Evolutionary conservation across 2,797 vertebrate genomes (phyloP).

Genomic region (Sarcophilus harrisii): DNA sequence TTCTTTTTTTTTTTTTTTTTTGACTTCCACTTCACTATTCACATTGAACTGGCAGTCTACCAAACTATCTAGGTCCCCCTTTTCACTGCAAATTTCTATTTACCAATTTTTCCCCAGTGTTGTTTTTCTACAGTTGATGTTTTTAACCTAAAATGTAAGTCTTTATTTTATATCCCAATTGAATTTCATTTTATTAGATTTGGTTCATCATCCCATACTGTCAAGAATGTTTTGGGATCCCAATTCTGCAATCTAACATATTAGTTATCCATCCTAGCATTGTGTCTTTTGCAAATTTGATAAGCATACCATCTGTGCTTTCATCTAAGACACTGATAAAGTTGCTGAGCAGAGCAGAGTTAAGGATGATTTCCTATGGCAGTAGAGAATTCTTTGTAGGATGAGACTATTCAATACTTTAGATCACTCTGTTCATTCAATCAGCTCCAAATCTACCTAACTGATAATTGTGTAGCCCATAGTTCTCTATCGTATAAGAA

Average conservation of each 20-base stretch:
- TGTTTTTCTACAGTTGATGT: neutral
- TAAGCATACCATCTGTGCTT: neutral
- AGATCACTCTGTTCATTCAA: neutral
- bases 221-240: neutral
- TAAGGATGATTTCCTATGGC: neutral
- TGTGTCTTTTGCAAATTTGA: neutral
- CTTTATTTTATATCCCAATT: neutral
- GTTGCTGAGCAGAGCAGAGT: neutral
- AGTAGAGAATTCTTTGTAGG: neutral
- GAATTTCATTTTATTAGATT: neutral
- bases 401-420: neutral
- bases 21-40: neutral
- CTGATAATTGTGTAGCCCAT: neutral
- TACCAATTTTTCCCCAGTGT: neutral
- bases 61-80: neutral
- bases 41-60: neutral
- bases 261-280: neutral
- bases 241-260: neutral
- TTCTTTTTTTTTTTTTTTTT: neutral
- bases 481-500: neutral
- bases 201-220: neutral
- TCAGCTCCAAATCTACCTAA: neutral
- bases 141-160: neutral
- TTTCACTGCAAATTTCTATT: neutral
- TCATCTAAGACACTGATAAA: neutral